Percentiles rank a stretch among this genome's conserved stretches.
These are phyloP conservation scores for Oryzias melastigma DNA, from an alignment of 2,113 vertebrate species.

Conservation along the genomic window DNA sequence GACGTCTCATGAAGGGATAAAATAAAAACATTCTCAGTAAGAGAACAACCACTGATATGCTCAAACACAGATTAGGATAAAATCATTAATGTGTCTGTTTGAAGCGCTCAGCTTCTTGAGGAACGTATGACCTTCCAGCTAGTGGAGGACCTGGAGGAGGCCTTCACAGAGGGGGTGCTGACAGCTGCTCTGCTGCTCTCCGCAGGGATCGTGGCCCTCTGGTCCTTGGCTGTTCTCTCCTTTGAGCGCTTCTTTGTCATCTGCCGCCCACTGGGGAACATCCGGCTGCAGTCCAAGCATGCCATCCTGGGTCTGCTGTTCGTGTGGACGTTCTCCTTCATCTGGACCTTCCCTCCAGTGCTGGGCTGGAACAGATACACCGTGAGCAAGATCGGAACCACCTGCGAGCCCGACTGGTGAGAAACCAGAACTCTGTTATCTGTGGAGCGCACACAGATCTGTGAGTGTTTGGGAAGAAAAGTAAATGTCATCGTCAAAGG, in stretches of 20 bases:
- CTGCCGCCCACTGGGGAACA: constrained; percentile 81
- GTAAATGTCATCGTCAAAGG: neutral
- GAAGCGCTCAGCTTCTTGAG: neutral
- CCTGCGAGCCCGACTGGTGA: constrained; percentile 93
- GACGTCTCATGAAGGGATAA: constrained; percentile 4
- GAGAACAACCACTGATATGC: neutral
- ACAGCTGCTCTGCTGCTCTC: constrained; percentile 22
- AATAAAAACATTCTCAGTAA: constrained; percentile 41
- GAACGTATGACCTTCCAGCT: too few relatives aligned
- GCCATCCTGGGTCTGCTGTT: constrained; percentile 82
- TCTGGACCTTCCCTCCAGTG: constrained; percentile 87
- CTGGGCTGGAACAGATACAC: constrained; percentile 92
- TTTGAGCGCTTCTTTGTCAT: constrained; percentile 86
- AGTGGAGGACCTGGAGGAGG: too few relatives aligned
- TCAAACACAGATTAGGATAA: neutral
- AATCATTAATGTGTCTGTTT: neutral
- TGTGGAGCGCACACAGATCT: neutral
- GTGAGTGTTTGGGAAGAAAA: neutral
- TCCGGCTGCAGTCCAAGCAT: constrained; percentile 74
- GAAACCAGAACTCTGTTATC: constrained; percentile 23
- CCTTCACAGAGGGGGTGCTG: neutral
- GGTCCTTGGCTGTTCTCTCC: constrained; percentile 87
- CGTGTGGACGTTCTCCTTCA: constrained; percentile 87
- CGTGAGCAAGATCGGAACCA: constrained; percentile 89
- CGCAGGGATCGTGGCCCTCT: constrained; percentile 87